Conservation (phyloP, 2,888 invertebrate genomes). For the Aspidiotus destructor region DNA sequence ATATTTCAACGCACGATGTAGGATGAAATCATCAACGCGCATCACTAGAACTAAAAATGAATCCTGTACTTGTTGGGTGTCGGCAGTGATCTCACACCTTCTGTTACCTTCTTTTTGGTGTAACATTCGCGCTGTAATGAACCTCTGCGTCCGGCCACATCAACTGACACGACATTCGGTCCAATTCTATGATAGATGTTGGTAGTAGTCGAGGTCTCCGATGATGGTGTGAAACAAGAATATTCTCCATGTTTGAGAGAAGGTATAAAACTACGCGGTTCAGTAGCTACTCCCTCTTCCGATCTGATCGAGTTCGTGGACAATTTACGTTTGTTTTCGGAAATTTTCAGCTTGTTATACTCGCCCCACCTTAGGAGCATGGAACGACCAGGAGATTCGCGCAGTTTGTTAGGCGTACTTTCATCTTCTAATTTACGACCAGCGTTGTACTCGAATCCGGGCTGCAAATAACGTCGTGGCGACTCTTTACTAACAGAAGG, state of each 20-base stretch:
- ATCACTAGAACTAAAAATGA: constrained; percentile 49
- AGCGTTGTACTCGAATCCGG: constrained; percentile 2
- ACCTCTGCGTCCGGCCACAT: constrained; percentile 37
- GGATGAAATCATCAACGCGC: too few relatives aligned
- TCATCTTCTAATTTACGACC: not conserved
- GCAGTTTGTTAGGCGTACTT: constrained; percentile 25
- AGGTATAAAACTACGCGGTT: constrained; percentile 38
- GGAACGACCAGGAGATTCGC: constrained; percentile 34
- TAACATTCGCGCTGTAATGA: constrained; percentile 38
- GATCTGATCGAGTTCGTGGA: constrained; percentile 29
- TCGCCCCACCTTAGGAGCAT: constrained; percentile 32
- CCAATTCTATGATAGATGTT: constrained; percentile 32
- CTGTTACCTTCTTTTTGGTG: constrained; percentile 35
- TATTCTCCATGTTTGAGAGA: constrained; percentile 49
- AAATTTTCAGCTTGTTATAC: constrained; percentile 30
- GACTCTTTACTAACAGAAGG: constrained; percentile 45
- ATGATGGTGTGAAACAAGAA: constrained; percentile 30
- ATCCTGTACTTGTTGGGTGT: constrained; percentile 62
- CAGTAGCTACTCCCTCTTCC: constrained; percentile 13
- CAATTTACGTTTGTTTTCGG: constrained; percentile 31
- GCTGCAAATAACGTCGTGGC: constrained; percentile 36
- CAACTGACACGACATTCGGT: constrained; percentile 35
- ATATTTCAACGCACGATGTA: too few relatives aligned
- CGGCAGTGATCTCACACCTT: constrained; percentile 41
- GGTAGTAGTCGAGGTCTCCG: constrained; percentile 23